Evolutionary conservation across 2,888 invertebrate genomes (phyloP), one percentile per base, ranked within the genome.

Genomic region (Lycaena phlaeas): DNA sequence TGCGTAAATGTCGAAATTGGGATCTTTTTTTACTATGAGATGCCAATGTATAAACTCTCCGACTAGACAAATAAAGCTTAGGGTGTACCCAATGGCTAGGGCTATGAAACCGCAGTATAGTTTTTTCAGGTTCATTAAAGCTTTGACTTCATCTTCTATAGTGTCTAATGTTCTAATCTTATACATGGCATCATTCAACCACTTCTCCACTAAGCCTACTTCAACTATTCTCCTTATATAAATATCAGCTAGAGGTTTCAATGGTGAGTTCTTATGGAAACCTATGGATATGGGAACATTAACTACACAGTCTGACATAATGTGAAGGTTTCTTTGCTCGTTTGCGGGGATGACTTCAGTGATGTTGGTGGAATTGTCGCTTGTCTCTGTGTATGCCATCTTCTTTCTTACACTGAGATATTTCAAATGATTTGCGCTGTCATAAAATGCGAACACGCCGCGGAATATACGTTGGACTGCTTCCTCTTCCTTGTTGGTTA

Each of bases 221-320:
- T 95, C 94, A 0, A 90, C 85, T 6, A 93, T 85, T 36, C 88
- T 79, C 50, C 88, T 77, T 28, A 94, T 85, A 53, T 90, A 87
- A 50, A 85, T 78, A 61, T 94, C 92, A 12, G 91, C 87, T 45
- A 87, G 74, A 0, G 87, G 86, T 58, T 92, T 93, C 3, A 94
- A 64, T 0, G 93, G 92, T 0, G 94, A 93, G 65, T 94, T 93
- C 57, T 91, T 94, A 56, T 92, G 92, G 54, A 94, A 86, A 0
- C 93, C 94, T 45, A 95, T 81, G 0, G 93, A 92, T 38, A 94
- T 88, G 0, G 94, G 94, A 87, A 93, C 92, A 50, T 90, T 89
- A 3, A 94, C 89, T 0, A 91, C 88, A 63, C 95, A 95, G 47
- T 93, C 90, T 2, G 85, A 78, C 94, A 95, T 95, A 6, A 95